Evolutionary conservation across 1,140 invertebrate species (phyloP), one percentile per base, ranked within the genome.

Genomic region (Euglossa dilemma): DNA sequence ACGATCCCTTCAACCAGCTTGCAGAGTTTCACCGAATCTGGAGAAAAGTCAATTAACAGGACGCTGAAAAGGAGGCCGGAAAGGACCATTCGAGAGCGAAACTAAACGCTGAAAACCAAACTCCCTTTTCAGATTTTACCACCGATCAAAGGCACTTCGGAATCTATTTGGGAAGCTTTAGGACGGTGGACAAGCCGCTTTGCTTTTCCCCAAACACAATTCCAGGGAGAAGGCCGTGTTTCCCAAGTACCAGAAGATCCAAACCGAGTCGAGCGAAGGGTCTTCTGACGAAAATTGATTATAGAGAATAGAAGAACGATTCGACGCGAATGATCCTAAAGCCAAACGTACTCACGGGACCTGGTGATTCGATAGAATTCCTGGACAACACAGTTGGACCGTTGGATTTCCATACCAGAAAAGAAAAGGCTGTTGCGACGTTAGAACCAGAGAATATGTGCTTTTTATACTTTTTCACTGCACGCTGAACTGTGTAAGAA

Each of bases 231-330:
- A 50, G 18, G 11, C 12, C 16, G 16, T 59, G 43, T 43, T 80
- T 64, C 23, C 70, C 47, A 28, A 80, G 45, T 56, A 43, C 28
- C 16, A 20, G 7, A 52, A 20, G n/a, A 56, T 74, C 36, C 8
- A 74, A 74, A 74, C 14, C 11, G 52, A 36, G 36, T 66, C 28
- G 61, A 43, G 45, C 8, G 28, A 59, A 80, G 36, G 50, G 56
- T 25, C 57, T 64, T 64, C 63, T 28, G 28, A 80, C 25, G 52
- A 57, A 14, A 69, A 78, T 59, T 56, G 64, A 78, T 59, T 69
- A 52, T 3, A 47, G 3, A 14, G 6, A 43, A 59, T 43, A 16
- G 52, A n/a, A 12, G 28, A 79, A 50, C n/a, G 50, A 67, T 56
- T n/a, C 50, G 3, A 45, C 14, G 25, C 14, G 4, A 43, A 28